Evolutionary conservation across 2,797 vertebrate genomes (phyloP).

Genomic region (Microctenopoma steveboyesi): DNA sequence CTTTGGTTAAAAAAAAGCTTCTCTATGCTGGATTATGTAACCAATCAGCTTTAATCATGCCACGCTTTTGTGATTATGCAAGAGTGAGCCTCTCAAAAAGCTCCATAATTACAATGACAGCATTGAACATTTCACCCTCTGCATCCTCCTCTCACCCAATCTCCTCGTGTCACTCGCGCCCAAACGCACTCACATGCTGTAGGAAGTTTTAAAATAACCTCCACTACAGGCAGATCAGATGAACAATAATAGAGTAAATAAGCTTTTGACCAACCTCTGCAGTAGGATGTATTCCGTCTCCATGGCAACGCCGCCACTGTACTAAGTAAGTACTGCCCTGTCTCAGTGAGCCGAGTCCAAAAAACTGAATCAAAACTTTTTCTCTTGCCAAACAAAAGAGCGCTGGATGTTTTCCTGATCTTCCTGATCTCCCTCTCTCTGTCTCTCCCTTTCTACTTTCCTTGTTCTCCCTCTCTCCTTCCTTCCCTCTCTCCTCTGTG

Average conservation of each 20-base stretch:
- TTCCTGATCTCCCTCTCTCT: constrained; percentile 23
- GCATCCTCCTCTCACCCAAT: constrained; percentile 38
- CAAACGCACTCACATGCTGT: neutral
- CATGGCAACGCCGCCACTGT: constrained; percentile 64
- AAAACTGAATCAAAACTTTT: constrained; percentile 65
- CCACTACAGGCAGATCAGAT: constrained; percentile 44
- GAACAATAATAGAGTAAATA: constrained; percentile 40
- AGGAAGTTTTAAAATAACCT: neutral
- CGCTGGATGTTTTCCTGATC: constrained; percentile 58
- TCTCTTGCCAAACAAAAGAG: constrained; percentile 58
- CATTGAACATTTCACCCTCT: constrained; percentile 58
- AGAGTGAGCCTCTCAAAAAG: constrained; percentile 40
- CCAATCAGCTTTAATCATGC: constrained; percentile 64
- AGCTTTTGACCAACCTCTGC: constrained; percentile 65
- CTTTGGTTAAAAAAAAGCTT: no score
- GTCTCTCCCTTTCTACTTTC: constrained; percentile 33
- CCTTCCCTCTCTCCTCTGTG: constrained; percentile 54
- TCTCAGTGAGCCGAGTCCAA: constrained; percentile 34
- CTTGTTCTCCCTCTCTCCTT: constrained; percentile 35
- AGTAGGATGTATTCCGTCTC: constrained; percentile 74
- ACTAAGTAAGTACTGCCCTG: constrained; percentile 12
- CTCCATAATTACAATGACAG: constrained; percentile 61
- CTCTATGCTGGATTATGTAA: constrained; percentile 54
- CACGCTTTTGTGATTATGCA: constrained; percentile 60
- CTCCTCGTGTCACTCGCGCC: constrained; percentile 5